These are phyloP conservation scores for Lypha dubia DNA, from an alignment of 2,888 invertebrate species.

Conservation along the genomic window DNA sequence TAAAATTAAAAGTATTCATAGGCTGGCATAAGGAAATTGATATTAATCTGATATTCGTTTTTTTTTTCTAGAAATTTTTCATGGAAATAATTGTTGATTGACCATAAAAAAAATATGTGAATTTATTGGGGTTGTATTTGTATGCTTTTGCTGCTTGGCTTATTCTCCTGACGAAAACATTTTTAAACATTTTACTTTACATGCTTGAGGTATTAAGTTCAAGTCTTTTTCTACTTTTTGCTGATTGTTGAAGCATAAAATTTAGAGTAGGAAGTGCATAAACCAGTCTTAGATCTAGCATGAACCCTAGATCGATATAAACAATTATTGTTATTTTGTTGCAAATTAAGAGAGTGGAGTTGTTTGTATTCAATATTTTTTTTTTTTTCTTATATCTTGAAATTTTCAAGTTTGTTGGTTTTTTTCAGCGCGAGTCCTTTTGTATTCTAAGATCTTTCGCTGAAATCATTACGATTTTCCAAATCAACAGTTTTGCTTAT, in stretches of 20 bases:
- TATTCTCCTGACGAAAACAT: slow-evolving; percentile 9
- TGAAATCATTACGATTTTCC: not conserved
- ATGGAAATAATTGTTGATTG: slow-evolving; percentile 53
- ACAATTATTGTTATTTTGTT: too few species aligned
- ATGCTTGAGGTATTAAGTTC: not conserved
- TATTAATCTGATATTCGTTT: slow-evolving; percentile 40
- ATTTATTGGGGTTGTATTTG: slow-evolving; percentile 30
- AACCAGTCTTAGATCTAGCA: not conserved
- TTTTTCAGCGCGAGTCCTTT: not conserved
- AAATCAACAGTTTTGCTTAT: not conserved
- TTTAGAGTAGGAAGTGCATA: not conserved
- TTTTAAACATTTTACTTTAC: slow-evolving; percentile 3
- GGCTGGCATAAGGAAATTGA: slow-evolving; percentile 52
- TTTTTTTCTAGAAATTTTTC: not conserved
- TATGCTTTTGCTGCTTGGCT: not conserved
- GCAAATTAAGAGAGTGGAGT: too few species aligned
- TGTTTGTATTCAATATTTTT: not conserved
- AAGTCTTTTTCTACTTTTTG: not conserved
- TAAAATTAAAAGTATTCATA: slow-evolving; percentile 9
- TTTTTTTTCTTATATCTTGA: not conserved
- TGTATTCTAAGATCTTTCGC: not conserved
- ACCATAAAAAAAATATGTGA: slow-evolving; percentile 39
- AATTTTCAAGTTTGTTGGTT: too few species aligned
- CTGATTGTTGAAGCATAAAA: not conserved
- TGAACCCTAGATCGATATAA: too few species aligned